Evolutionary conservation across 1,140 invertebrate genomes (phyloP), one percentile per base, ranked within the genome.

Genomic region (Globodera rostochiensis): DNA sequence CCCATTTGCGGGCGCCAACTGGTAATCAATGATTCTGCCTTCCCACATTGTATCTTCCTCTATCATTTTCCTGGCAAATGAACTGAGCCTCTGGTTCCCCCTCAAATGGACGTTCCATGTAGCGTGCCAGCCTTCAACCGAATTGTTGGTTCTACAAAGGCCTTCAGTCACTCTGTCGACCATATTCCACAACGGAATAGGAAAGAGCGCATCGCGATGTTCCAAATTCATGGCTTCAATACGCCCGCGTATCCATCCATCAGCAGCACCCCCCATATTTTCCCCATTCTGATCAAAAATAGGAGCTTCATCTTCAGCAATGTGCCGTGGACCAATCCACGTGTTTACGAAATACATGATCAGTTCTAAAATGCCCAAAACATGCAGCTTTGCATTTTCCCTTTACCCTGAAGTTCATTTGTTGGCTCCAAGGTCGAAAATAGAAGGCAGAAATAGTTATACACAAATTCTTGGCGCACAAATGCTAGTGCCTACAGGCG

Each of bases 131-230:
- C 69, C 69, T 71, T 71, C 69, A 6, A 71, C 46, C 1, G 25
- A 36, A 11, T 71, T 71, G 5, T 71, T 71, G 3, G 69, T 71
- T 8, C 69, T 7, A 5, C 7, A 71, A 46, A 71, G 69, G 1
- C 69, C 69, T 9, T 70, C 7, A 70, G 25, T 4, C 45, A 70
- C 7, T 8, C 69, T 6, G 13, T 70, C 69, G 9, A 13, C 13
- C 69, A 70, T 70, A 13, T 70, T 70, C 69, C 69, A 70, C 3
- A 70, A 46, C 9, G 6, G 25, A 70, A 70, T 70, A 8, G 25
- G 25, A 70, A 70, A 70, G 13, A 70, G 69, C 9, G 69, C 69
- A 36, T 70, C 69, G 45, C 69, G 69, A 70, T 70, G 69, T 8
- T 0, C 69, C 25, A 70, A 46, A 70, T 70, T 70, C 45, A 36